These are phyloP conservation scores for Hycleus cichorii DNA, from an alignment of 1,140 invertebrate species.

Conservation along the genomic window DNA sequence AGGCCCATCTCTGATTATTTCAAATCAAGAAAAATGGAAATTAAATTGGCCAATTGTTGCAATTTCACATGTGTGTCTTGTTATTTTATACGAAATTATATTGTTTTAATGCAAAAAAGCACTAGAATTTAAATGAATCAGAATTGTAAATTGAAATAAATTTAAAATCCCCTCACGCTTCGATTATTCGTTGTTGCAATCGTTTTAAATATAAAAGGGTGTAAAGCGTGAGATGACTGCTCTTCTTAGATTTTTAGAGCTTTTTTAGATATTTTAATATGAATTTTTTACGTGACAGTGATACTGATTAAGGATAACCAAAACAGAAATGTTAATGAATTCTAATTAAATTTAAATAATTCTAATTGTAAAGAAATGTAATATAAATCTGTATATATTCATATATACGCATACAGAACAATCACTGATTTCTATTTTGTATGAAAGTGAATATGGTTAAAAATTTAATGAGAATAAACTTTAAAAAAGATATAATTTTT, in stretches of 20 bases:
- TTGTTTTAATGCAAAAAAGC: background rate
- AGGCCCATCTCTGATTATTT: constrained; percentile 11
- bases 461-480: background rate
- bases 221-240: background rate
- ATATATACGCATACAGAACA: background rate
- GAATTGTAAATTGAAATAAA: background rate
- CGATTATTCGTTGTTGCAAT: background rate
- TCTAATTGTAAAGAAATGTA: constrained; percentile 5
- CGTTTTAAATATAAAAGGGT: too few species aligned
- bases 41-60: constrained; percentile 5
- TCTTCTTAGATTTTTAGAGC: constrained; percentile 15
- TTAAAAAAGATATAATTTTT: background rate
- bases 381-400: constrained; percentile 1
- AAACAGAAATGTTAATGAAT: background rate
- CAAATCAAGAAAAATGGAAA: too few species aligned
- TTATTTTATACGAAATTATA: constrained; percentile 19
- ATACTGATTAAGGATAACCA: constrained; percentile 7
- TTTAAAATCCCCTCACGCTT: constrained; percentile 3
- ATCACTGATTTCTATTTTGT: background rate
- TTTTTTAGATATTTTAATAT: constrained; percentile 27
- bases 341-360: background rate
- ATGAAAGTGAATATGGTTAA: too few species aligned
- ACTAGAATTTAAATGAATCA: background rate
- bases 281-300: constrained; percentile 27
- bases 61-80: constrained; percentile 30